These are phyloP conservation scores for Paracanthobrama guichenoti DNA, from an alignment of 2,113 vertebrate genomes.

Conservation along the genomic window DNA sequence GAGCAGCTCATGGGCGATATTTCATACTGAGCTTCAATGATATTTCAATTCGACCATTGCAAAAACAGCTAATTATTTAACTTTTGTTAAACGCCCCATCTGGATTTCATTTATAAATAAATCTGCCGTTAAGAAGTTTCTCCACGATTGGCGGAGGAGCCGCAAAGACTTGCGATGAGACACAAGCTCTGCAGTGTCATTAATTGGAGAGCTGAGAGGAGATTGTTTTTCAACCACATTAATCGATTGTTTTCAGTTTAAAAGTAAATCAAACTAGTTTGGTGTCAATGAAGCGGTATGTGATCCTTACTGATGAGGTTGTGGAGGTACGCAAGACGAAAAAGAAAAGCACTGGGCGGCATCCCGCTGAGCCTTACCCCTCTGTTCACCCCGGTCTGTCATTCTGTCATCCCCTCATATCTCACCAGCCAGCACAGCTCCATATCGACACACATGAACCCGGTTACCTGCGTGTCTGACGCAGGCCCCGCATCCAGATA, in stretches of 20 bases:
- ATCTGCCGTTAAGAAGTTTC: constrained; percentile 16
- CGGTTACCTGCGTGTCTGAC: constrained; percentile 19
- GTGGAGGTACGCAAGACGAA: constrained; percentile 5
- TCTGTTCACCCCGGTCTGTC: constrained; percentile 10
- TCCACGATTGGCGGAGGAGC: background rate
- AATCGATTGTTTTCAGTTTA: constrained; percentile 1
- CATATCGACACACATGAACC: constrained; percentile 41
- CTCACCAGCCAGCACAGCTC: constrained; percentile 14
- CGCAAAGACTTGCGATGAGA: background rate
- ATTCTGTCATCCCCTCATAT: constrained; percentile 36
- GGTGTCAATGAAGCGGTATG: constrained; percentile 1
- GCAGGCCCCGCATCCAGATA: background rate
- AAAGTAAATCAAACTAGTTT: constrained; percentile 7
- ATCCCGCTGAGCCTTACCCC: constrained; percentile 22
- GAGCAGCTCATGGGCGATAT: constrained; percentile 6
- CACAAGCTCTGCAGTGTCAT: background rate
- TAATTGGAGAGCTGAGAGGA: background rate
- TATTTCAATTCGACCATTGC: constrained; percentile 15
- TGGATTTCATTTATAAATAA: constrained; percentile 24
- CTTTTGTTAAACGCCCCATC: constrained; percentile 13
- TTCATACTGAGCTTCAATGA: constrained; percentile 22
- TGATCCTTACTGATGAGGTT: constrained; percentile 1
- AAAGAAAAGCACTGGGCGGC: background rate
- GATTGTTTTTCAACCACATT: background rate
- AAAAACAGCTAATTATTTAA: constrained; percentile 32